These are phyloP conservation scores for Guaruba guarouba DNA, from an alignment of 2,113 vertebrate genomes.

Conservation along the genomic window DNA sequence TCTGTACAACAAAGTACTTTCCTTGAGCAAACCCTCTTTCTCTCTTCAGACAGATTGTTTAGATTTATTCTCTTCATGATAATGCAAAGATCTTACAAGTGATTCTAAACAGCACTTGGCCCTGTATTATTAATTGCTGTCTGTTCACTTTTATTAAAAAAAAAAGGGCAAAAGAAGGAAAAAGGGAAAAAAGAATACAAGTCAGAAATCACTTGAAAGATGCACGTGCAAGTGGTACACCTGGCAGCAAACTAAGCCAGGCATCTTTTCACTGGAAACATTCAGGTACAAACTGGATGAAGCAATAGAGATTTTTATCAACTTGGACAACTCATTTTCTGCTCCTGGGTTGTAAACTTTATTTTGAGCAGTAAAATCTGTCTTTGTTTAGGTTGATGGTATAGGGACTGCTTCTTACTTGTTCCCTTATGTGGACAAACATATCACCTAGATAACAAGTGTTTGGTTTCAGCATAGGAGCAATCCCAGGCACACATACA, in stretches of 20 bases:
- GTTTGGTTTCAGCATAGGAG: not conserved
- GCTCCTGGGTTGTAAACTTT: not conserved
- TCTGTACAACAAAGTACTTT: not conserved
- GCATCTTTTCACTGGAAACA: not conserved
- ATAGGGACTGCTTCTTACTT: not conserved
- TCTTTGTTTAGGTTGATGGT: not conserved
- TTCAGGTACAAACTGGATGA: not conserved
- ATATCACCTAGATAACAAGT: not conserved
- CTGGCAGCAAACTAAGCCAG: not conserved
- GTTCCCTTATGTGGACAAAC: not conserved
- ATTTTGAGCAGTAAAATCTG: not conserved
- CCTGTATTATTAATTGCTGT: not conserved
- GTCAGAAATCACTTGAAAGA: not conserved
- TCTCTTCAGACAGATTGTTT: not conserved
- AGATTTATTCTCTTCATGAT: not conserved
- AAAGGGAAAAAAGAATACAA: not conserved
- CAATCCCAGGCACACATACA: too few relatives aligned
- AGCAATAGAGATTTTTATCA: not conserved
- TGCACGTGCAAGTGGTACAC: accelerated
- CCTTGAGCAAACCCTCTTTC: not conserved
- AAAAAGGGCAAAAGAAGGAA: not conserved
- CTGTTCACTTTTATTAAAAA: not conserved
- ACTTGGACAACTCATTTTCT: not conserved
- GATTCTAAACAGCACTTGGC: not conserved
- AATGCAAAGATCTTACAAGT: not conserved